phyloP scores from a whole-genome alignment of 2,888 invertebrate genomes.

The Cephus pygmeus region DNA sequence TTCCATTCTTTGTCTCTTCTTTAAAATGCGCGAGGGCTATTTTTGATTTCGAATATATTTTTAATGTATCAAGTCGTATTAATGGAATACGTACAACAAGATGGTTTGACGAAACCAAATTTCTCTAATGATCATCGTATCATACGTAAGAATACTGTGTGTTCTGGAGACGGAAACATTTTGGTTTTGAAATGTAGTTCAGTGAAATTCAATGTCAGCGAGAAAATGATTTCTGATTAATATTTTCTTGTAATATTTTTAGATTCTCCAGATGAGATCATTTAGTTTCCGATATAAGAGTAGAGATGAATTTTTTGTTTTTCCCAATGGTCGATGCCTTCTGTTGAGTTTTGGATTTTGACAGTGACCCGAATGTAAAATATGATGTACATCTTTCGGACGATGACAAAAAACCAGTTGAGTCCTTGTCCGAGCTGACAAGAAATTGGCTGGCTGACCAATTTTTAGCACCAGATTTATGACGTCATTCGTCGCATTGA shows the following conservation, averaged over 20 bases:
- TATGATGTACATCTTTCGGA: not conserved
- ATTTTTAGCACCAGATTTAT: slow-evolving; percentile 4
- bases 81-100: not conserved
- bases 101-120: not conserved
- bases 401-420: slow-evolving; percentile 2
- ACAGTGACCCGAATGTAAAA: not conserved
- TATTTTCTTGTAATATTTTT: not conserved
- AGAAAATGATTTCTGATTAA: not conserved
- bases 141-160: not conserved
- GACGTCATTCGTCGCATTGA: not conserved
- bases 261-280: not conserved
- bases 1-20: not conserved
- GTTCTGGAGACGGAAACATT: not conserved
- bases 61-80: not conserved
- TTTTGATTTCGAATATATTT: not conserved
- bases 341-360: not conserved
- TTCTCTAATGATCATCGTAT: not conserved
- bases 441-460: slow-evolving; percentile 5
- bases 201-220: not conserved
- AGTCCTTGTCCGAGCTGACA: not conserved
- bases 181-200: not conserved
- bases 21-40: not conserved
- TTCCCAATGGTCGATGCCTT: not conserved
- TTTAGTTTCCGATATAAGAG: not conserved
- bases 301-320: not conserved